Evolutionary conservation across 64 coral and sea anemone genomes (phyloP).

Genomic region (Platygyra sinensis): DNA sequence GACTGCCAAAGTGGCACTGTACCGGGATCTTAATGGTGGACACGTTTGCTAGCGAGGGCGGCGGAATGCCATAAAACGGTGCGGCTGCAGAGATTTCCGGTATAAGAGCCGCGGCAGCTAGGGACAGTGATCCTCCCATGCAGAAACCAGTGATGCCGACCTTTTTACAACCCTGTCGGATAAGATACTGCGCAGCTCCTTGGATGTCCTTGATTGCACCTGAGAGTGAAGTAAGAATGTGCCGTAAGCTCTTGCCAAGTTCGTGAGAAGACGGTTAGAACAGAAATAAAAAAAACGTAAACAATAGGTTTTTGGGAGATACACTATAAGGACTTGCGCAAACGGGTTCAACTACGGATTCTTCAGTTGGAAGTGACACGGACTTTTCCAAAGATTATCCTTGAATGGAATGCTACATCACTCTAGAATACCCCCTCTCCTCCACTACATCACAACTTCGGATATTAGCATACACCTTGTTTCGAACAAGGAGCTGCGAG

Average conservation of each 20-base stretch:
- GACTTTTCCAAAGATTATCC: too few relatives aligned
- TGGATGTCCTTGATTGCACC: conserved; percentile 57
- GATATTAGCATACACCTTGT: too few relatives aligned
- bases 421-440: too few relatives aligned
- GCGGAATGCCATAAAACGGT: conserved; percentile 81
- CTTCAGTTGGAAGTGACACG: too few relatives aligned
- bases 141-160: conserved; percentile 83
- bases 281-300: neutral
- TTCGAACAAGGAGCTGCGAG: too few relatives aligned
- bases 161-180: conserved; percentile 65
- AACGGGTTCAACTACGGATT: too few relatives aligned
- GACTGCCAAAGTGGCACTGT: conserved; percentile 80
- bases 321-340: too few relatives aligned
- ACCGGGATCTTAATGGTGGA: conserved; percentile 68
- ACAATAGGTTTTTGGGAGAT: too few relatives aligned
- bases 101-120: conserved; percentile 65
- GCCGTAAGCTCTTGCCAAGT: too few relatives aligned
- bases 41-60: conserved; percentile 28
- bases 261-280: too few relatives aligned
- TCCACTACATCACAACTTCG: too few relatives aligned
- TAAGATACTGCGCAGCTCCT: conserved; percentile 61
- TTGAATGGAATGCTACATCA: too few relatives aligned
- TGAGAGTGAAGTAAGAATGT: neutral
- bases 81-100: conserved; percentile 69
- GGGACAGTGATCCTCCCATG: conserved; percentile 65